These are phyloP conservation scores for Cheilosia soror DNA, from an alignment of 2,888 invertebrate species.

Conservation along the genomic window DNA sequence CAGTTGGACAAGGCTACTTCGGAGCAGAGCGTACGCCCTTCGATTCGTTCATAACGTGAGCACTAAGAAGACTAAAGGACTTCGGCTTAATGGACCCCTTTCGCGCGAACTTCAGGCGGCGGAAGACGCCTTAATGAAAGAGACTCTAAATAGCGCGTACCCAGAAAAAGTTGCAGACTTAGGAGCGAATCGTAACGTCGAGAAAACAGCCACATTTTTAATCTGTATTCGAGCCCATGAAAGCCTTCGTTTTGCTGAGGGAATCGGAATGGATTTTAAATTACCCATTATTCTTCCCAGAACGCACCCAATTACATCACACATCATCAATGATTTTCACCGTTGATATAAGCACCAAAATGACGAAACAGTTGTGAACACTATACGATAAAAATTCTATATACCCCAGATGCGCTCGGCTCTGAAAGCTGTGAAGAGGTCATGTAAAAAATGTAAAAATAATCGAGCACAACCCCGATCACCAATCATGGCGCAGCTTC, in stretches of 20 bases:
- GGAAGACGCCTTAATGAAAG: background rate
- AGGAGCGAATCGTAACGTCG: background rate
- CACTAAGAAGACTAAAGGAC: background rate
- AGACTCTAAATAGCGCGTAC: background rate
- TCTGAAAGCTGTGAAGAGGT: background rate
- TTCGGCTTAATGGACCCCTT: background rate
- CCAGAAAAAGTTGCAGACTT: background rate
- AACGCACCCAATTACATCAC: background rate
- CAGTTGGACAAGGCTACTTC: background rate
- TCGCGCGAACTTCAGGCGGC: background rate
- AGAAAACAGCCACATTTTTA: conserved; percentile 3
- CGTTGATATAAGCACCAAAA: conserved; percentile 23
- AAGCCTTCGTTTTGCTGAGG: background rate
- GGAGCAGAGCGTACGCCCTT: background rate
- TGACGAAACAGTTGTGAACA: conserved; percentile 20
- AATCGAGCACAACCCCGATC: background rate
- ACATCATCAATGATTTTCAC: conserved; percentile 12
- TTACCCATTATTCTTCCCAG: conserved; percentile 21
- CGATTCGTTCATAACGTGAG: background rate
- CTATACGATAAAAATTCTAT: background rate
- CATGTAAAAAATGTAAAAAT: conserved; percentile 3
- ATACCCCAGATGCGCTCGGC: conserved; percentile 12
- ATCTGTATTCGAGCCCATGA: conserved; percentile 2
- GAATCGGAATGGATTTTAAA: background rate
- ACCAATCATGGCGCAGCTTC: background rate